phyloP scores from a whole-genome alignment of 1,140 invertebrate genomes.

The Euwallacea fornicatus region DNA sequence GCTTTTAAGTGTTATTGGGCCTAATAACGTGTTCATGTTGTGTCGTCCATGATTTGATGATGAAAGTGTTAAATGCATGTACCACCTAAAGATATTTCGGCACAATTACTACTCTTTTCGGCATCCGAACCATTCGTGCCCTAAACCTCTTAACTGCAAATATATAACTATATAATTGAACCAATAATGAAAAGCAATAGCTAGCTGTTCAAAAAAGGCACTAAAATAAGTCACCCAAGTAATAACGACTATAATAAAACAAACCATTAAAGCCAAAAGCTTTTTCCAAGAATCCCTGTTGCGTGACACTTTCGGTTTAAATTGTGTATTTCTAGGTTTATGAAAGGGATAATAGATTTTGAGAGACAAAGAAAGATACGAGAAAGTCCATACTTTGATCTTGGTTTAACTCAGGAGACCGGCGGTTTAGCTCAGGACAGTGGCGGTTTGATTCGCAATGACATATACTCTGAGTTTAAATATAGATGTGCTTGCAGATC shows the following conservation, averaged over 20 bases:
- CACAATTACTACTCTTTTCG: neutral
- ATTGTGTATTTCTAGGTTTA: constrained; percentile 31
- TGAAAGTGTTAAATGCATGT: neutral
- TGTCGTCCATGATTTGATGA: no score
- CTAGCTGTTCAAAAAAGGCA: constrained; percentile 19
- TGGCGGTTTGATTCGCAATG: no score
- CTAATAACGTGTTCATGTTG: no score
- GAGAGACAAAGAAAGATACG: constrained; percentile 24
- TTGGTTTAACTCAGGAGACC: no score
- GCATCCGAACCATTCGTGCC: constrained; percentile 9
- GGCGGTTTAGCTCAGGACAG: no score
- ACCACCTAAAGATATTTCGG: neutral
- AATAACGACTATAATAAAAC: constrained; percentile 29
- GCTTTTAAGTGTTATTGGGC: no score
- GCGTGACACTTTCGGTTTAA: constrained; percentile 34
- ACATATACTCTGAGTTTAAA: no score
- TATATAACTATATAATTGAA: constrained; percentile 13
- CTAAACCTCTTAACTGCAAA: constrained; percentile 13
- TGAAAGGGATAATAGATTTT: constrained; percentile 29
- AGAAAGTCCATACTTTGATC: no score
- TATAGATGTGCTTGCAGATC: no score
- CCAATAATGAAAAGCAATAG: constrained; percentile 21
- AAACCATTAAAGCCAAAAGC: constrained; percentile 23
- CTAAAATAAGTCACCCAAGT: constrained; percentile 24
- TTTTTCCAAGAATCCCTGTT: constrained; percentile 27